These are phyloP conservation scores for Drosophila pullipes DNA, from an alignment of 2,888 invertebrate genomes.

Conservation along the genomic window DNA sequence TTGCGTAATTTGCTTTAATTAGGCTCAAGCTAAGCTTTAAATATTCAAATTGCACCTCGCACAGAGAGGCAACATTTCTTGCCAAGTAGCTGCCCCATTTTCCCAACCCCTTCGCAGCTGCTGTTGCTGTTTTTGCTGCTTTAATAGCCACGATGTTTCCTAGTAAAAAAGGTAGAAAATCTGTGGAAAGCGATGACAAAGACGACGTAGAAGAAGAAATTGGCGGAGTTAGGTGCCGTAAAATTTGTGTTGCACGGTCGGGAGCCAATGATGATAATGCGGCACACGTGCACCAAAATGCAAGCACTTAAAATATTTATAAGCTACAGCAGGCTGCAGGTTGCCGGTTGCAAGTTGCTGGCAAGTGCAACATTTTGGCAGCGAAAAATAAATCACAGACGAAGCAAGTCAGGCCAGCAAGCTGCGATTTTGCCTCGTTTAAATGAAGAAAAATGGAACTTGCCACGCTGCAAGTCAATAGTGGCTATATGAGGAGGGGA, in stretches of 20 bases:
- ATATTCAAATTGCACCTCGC: conserved; percentile 14
- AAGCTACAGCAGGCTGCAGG: conserved; percentile 54
- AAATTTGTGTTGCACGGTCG: conserved; percentile 38
- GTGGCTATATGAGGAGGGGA: conserved; percentile 24
- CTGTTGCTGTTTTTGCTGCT: not conserved
- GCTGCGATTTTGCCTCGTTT: conserved; percentile 46
- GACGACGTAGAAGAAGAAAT: conserved; percentile 8
- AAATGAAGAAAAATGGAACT: conserved; percentile 75
- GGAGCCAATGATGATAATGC: conserved; percentile 71
- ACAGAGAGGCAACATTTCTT: conserved; percentile 20
- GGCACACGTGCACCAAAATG: conserved; percentile 79
- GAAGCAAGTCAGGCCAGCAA: conserved; percentile 29
- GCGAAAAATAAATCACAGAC: conserved; percentile 70
- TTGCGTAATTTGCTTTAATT: conserved; percentile 61
- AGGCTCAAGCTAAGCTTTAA: conserved; percentile 29
- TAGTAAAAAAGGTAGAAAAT: conserved; percentile 36
- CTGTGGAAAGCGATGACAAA: conserved; percentile 50
- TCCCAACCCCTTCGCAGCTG: conserved; percentile 17
- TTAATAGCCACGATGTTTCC: conserved; percentile 53
- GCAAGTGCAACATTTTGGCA: conserved; percentile 56
- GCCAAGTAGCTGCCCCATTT: not conserved
- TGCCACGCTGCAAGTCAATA: conserved; percentile 43
- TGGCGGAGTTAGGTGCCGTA: conserved; percentile 20
- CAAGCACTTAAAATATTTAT: conserved; percentile 80
- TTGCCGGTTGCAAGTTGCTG: not conserved